Evolutionary conservation across 2,888 invertebrate species (phyloP), one percentile per base, ranked within the genome.

Genomic region (Leucophora obtusa): DNA sequence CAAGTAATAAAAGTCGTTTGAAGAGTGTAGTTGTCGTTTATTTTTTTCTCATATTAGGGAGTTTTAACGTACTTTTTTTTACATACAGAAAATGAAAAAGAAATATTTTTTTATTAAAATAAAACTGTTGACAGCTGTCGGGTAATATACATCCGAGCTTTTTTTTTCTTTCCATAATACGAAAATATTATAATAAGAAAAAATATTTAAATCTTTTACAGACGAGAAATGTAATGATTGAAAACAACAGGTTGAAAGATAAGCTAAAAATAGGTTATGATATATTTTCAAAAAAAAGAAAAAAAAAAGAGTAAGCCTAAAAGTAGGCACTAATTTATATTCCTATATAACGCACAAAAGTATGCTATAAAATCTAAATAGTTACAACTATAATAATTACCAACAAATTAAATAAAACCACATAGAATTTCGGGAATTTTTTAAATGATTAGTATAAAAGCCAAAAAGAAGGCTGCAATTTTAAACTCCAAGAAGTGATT

Each of bases 1-100:
- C 73, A 73, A 77, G 69, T 76, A 77, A 81, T 81, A 81, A 73
- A 81, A 76, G 65, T 81, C 77, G 54, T 65, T 81, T 77, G 73
- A 77, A 72, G 38, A 69, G 71, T 58, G 43, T 68, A 28, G 15
- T 43, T 28, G n/a, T 18, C 7, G 35, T 38, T 51, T 59, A 53
- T 33, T 21, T 56, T 24, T 21, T 54, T 47, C 21, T 54, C 10
- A 28, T 54, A 62, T 51, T 60, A 47, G 33, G 35, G 59, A 47
- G n/a, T 54, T 50, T 54, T 24, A 54, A 54, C 14, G n/a, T 24
- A 15, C n/a, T 63, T 47, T 69, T 33, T 72, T 33, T 1, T 28
- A 50, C 17, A 53, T 43, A 18, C 3, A 21, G 38, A 1, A 68
- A 33, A 43, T 56, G 11, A 56, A 15, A 58, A 56, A 75, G 51